phyloP scores from a whole-genome alignment of 2,888 invertebrate species.

The Entomobrya proxima region DNA sequence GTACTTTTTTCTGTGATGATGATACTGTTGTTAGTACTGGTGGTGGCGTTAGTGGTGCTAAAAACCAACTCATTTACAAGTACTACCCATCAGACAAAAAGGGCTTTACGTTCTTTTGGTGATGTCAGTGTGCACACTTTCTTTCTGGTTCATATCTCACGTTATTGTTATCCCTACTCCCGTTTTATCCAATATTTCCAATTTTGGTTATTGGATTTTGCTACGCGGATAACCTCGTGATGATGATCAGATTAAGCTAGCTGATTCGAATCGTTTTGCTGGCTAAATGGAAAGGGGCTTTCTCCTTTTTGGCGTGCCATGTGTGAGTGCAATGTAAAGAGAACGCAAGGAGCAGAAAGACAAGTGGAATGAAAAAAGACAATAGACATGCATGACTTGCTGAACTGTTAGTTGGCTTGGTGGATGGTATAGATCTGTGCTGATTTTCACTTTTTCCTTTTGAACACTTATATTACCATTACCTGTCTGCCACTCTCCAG shows the following conservation, averaged over 20 bases:
- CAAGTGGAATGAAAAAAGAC: neutral
- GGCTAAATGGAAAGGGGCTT: no score
- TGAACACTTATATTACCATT: conserved; percentile 2
- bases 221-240: neutral
- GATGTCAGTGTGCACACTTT: neutral
- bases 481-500: neutral
- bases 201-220: conserved; percentile 21
- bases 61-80: conserved; percentile 44
- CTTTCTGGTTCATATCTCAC: neutral
- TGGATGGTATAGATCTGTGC: neutral
- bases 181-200: no score
- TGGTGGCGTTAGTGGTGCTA: no score
- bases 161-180: neutral
- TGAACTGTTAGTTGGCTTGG: neutral
- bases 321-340: neutral
- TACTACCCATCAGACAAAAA: conserved; percentile 6
- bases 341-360: neutral
- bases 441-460: conserved; percentile 8
- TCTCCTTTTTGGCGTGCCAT: no score
- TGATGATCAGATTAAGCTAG: conserved; percentile 31
- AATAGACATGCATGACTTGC: neutral
- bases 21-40: no score
- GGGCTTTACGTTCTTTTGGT: neutral
- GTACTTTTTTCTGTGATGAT: no score
- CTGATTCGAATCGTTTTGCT: neutral